Conservation (phyloP, 2,888 invertebrate genomes). For the Cacoxenus indagator region DNA sequence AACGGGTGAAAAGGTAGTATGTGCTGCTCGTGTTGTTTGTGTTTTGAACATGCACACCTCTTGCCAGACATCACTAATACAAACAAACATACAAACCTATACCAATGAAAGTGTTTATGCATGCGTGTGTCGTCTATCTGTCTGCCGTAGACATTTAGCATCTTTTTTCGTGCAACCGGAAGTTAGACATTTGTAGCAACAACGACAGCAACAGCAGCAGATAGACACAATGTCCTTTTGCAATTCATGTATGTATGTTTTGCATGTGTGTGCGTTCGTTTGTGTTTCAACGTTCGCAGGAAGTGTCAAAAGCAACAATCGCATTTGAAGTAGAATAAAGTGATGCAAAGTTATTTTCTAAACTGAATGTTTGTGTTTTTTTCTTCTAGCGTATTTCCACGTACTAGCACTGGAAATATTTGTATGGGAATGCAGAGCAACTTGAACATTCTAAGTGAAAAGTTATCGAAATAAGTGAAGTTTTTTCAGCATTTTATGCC, state of each 20-base stretch:
- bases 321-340: conserved; percentile 1
- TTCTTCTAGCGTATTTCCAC: too few species aligned
- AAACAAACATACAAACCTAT: not conserved
- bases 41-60: not conserved
- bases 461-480: too few species aligned
- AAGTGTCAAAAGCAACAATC: conserved; percentile 7
- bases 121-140: not conserved
- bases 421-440: too few species aligned
- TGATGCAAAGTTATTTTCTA: not conserved
- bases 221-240: not conserved
- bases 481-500: too few species aligned
- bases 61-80: not conserved
- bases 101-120: not conserved
- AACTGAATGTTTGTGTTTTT: too few species aligned
- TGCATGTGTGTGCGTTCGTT: not conserved
- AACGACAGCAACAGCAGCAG: not conserved
- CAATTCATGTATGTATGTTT: not conserved
- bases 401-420: too few species aligned
- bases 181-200: conserved; percentile 16
- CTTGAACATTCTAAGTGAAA: too few species aligned
- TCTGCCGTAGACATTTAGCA: not conserved
- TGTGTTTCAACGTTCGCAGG: not conserved
- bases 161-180: conserved; percentile 10
- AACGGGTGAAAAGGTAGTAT: not conserved
- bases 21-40: not conserved